Percentiles rank a stretch among this genome's conserved stretches.
These are phyloP conservation scores for Eleginops maclovinus DNA, from an alignment of 2,113 vertebrate species.

Conservation along the genomic window DNA sequence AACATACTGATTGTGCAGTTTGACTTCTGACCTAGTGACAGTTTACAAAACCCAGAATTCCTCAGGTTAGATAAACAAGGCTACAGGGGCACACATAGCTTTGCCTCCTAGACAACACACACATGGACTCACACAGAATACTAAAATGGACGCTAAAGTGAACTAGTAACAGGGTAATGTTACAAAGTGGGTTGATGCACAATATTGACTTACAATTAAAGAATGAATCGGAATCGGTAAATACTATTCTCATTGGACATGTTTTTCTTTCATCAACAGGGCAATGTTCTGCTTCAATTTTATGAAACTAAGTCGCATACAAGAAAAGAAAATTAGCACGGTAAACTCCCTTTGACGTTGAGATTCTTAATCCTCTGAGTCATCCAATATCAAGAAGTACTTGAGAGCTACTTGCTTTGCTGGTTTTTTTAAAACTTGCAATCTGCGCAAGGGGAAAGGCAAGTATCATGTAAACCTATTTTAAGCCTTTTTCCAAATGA, in stretches of 20 bases:
- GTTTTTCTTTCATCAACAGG: background rate
- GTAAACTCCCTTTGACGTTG: background rate
- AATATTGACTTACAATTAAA: background rate
- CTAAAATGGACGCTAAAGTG: conserved; percentile 15
- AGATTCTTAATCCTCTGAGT: background rate
- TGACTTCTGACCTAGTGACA: conserved; percentile 58
- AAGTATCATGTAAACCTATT: too few relatives aligned
- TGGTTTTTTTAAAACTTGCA: background rate
- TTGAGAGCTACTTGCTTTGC: background rate
- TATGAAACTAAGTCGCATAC: background rate
- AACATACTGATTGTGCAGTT: background rate
- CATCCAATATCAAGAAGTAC: background rate
- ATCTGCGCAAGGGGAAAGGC: background rate
- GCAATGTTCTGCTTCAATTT: background rate
- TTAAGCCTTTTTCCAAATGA: too few relatives aligned
- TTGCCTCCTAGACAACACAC: conserved; percentile 59
- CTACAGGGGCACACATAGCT: conserved; percentile 37
- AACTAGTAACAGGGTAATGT: background rate
- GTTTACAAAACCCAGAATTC: conserved; percentile 60
- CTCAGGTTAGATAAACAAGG: conserved; percentile 60
- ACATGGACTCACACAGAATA: conserved; percentile 15
- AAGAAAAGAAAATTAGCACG: background rate
- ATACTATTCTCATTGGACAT: background rate
- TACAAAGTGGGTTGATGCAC: background rate
- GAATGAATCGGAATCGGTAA: background rate